Conservation (phyloP, 2,888 invertebrate species). For the Hydrotaea diabolus region DNA sequence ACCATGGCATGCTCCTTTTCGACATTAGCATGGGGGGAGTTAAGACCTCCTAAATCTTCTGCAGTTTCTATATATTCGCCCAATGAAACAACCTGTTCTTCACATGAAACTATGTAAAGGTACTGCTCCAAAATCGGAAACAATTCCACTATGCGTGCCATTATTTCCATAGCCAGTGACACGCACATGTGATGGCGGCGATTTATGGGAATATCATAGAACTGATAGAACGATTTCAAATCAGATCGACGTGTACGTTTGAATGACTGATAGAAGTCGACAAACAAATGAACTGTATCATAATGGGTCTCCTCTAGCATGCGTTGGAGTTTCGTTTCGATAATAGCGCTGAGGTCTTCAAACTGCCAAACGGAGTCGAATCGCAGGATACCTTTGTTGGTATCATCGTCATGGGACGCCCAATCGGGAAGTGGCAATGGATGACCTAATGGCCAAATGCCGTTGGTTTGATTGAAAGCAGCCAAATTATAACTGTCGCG, state of each 20-base stretch:
- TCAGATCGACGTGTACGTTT: constrained; percentile 84
- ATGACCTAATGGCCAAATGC: constrained; percentile 86
- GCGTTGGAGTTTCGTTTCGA: constrained; percentile 90
- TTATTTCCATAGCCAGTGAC: constrained; percentile 91
- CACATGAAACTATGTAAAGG: constrained; percentile 91
- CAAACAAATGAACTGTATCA: constrained; percentile 93
- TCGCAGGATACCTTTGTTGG: constrained; percentile 80
- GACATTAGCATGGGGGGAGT: constrained; percentile 80
- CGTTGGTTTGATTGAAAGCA: constrained; percentile 81
- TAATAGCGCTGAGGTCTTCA: constrained; percentile 89
- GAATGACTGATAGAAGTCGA: constrained; percentile 85
- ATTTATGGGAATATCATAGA: constrained; percentile 90
- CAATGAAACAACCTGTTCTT: constrained; percentile 88
- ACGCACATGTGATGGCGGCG: constrained; percentile 93
- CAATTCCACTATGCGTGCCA: constrained; percentile 85
- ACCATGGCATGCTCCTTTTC: constrained; percentile 95
- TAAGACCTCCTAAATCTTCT: constrained; percentile 81
- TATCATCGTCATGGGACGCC: constrained; percentile 80
- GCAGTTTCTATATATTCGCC: constrained; percentile 83
- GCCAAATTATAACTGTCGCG: constrained; percentile 80
- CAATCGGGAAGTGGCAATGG: constrained; percentile 90
- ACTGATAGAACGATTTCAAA: constrained; percentile 87
- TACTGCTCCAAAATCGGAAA: constrained; percentile 86
- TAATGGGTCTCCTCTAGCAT: constrained; percentile 93
- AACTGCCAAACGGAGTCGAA: constrained; percentile 83